A percentile compares a stretch with the other conserved stretches of the same genome.
Evolutionary conservation across 2,797 vertebrate species (phyloP).

Genomic region (Lerista edwardsae): DNA sequence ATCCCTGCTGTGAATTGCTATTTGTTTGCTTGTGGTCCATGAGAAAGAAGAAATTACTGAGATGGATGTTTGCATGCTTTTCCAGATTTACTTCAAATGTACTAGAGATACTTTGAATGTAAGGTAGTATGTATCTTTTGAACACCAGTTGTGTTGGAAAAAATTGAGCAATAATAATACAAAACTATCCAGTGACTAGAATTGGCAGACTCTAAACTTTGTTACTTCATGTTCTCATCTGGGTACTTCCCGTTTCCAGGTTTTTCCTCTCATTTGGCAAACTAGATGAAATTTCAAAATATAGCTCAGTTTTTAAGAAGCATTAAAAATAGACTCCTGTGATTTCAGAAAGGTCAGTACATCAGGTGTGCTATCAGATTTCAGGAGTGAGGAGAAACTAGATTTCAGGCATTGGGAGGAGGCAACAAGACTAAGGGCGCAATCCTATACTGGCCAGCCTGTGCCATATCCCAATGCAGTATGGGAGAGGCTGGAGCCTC

Average conservation of each 20-base stretch:
- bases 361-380: not conserved
- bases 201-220: not conserved
- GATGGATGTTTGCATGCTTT: slow-evolving; percentile 21
- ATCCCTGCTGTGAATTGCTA: slow-evolving; percentile 18
- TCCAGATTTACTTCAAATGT: not conserved
- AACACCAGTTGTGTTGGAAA: not conserved
- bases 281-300: not conserved
- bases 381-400: not conserved
- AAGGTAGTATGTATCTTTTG: not conserved
- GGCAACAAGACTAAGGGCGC: not conserved
- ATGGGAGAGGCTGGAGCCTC: no score
- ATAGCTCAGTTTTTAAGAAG: not conserved
- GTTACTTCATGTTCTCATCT: not conserved
- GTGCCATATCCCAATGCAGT: no score
- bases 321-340: not conserved
- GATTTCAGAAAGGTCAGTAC: not conserved
- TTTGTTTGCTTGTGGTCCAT: slow-evolving; percentile 26
- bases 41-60: slow-evolving; percentile 19
- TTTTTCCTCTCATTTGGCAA: not conserved
- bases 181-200: not conserved
- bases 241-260: not conserved
- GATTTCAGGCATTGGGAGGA: not conserved
- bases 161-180: not conserved
- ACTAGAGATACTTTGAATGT: not conserved
- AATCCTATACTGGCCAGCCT: no score